These are phyloP conservation scores for Caenorhabditis remanei DNA, from an alignment of 1,140 invertebrate species.

Conservation along the genomic window DNA sequence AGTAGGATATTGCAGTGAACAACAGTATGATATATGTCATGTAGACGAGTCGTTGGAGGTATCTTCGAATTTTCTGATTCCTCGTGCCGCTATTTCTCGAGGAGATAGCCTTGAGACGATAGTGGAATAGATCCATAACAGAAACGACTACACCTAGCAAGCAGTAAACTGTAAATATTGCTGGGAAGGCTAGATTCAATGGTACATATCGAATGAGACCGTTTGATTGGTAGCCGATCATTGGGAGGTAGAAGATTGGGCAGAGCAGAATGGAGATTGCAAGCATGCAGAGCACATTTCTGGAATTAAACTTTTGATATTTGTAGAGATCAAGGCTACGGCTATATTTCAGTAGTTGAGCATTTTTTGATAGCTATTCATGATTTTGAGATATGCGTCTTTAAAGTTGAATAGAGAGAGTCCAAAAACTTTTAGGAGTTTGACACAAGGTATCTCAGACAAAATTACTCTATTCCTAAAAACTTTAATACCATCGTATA, in stretches of 20 bases:
- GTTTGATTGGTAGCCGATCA: constrained; percentile 20
- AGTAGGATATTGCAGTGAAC: constrained; percentile 5
- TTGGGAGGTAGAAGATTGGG: constrained; percentile 8
- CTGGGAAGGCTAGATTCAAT: background rate
- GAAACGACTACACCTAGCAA: constrained; percentile 1
- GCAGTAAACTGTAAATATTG: constrained; percentile 15
- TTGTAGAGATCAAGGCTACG: background rate
- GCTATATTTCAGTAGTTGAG: too few relatives aligned
- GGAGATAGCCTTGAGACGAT: constrained; percentile 4
- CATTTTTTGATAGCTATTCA: too few relatives aligned
- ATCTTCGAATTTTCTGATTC: background rate
- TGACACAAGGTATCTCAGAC: too few relatives aligned
- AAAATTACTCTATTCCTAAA: too few relatives aligned
- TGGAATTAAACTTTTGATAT: background rate
- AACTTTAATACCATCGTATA: too few relatives aligned
- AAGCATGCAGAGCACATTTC: constrained; percentile 16
- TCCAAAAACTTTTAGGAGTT: too few relatives aligned
- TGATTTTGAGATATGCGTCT: too few relatives aligned
- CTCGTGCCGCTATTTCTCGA: background rate
- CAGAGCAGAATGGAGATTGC: constrained; percentile 9
- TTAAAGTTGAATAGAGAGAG: too few relatives aligned
- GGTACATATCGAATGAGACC: background rate
- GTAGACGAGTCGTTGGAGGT: background rate
- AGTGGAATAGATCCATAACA: constrained; percentile 18
- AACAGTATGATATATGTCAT: background rate